phyloP scores from a whole-genome alignment of 2,888 invertebrate genomes.

The Lasioglossum zephyrum region DNA sequence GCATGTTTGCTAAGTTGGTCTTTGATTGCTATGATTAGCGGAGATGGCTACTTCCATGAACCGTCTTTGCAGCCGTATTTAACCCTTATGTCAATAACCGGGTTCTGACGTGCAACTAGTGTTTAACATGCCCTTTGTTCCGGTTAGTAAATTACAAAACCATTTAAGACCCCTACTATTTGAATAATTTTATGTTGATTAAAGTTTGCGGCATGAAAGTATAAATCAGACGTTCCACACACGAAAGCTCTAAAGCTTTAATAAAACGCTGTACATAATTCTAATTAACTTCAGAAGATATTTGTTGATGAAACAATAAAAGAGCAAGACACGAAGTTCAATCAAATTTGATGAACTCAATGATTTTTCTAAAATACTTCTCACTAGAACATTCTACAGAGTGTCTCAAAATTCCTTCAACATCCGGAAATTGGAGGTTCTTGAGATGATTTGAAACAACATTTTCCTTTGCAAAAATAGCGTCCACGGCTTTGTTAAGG shows the following conservation, averaged over 20 bases:
- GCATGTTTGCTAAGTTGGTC: not conserved
- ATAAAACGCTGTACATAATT: not conserved
- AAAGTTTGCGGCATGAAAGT: not conserved
- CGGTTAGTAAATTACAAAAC: not conserved
- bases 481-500: no score
- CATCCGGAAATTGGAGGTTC: no score
- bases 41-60: not conserved
- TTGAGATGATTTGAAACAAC: no score
- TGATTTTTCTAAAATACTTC: not conserved
- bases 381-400: not conserved
- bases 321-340: not conserved
- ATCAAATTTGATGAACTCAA: not conserved
- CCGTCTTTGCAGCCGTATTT: not conserved
- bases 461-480: no score
- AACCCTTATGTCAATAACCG: slow-evolving; percentile 6
- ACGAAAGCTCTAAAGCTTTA: not conserved
- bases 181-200: slow-evolving; percentile 1
- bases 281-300: not conserved
- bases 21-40: slow-evolving; percentile 8
- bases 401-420: no score
- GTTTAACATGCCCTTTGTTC: slow-evolving; percentile 3
- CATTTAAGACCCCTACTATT: not conserved
- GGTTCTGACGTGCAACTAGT: not conserved
- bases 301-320: not conserved
- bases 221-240: not conserved